Base-by-base conservation (phyloP, 2,113 vertebrate species). In the Zeus faber region DNA sequence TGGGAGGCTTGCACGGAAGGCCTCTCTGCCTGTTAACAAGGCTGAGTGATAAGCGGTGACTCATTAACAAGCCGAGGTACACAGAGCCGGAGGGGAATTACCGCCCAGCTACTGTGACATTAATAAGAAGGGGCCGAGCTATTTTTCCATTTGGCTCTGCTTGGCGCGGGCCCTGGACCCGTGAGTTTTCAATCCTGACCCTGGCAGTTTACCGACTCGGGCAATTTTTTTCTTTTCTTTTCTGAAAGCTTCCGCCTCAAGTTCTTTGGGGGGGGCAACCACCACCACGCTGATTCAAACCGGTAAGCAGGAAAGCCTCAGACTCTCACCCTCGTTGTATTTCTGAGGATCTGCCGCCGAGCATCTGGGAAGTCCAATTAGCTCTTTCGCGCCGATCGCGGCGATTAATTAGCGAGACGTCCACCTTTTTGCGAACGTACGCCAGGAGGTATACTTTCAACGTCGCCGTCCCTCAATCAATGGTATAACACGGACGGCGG, bases 31-130 rank as follows among this genome's bases (percentile, higher is more conserved):
- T 80, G 81, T 81, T 84, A 87, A 84, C 82, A 77, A 87, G 82
- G 77, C 77, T 61, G 76, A 75, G 72, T 80, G 83, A 87, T 83
- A 85, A 85, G 81, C 83, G 64, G 72, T 70, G 83, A 84, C 65
- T 85, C 83, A 85, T 87, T 85, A 84, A 81, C 85, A 82, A 82
- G 79, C 63, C 2, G 74, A 65, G 73, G 77, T 80, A 77, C 79
- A 80, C 72, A 70, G 72, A 67, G 74, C 79, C 74, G 1, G 67
- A 20, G 17, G 77, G 85, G 81, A 80, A 81, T 81, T 73, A 76
- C 76, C 67, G 72, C 74, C 79, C 65, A 82, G 73, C 75, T 78
- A 69, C 80, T 72, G 84, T 80, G 82, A 80, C 79, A 81, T 87
- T 83, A 82, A 84, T 82, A 87, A 84, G 71, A 81, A 58, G 74